phyloP scores from a whole-genome alignment of 2,888 invertebrate genomes.

The Micropterix aruncella region DNA sequence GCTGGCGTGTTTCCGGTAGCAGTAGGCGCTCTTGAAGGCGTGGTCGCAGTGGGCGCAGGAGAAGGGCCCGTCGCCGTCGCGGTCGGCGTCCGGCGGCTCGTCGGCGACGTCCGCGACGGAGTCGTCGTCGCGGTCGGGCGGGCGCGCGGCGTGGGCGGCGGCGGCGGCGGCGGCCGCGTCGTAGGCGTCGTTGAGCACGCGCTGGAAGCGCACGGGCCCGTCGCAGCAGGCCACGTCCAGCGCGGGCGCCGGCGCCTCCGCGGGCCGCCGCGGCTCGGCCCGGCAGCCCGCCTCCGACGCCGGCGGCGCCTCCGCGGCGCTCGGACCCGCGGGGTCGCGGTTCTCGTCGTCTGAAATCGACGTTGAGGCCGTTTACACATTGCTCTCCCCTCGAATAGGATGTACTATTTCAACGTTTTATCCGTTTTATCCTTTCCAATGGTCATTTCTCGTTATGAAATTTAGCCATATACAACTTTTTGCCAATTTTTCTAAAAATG shows the following conservation, averaged over 20 bases:
- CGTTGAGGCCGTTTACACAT: too few species aligned
- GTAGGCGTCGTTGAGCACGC: slow-evolving; percentile 75
- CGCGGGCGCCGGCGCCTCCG: slow-evolving; percentile 33
- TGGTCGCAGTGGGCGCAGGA: slow-evolving; percentile 65
- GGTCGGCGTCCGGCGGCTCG: slow-evolving; percentile 14
- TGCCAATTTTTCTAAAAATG: too few species aligned
- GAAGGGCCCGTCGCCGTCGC: slow-evolving; percentile 24
- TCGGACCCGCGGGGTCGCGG: slow-evolving; percentile 22
- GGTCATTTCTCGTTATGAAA: too few species aligned
- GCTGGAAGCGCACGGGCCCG: slow-evolving; percentile 76
- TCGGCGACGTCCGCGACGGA: slow-evolving; percentile 18
- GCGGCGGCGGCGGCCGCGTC: slow-evolving; percentile 16
- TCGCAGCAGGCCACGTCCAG: slow-evolving; percentile 86
- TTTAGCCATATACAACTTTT: too few species aligned
- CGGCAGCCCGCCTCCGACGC: slow-evolving; percentile 9
- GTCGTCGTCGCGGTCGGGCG: slow-evolving; percentile 15
- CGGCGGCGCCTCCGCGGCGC: slow-evolving; percentile 8
- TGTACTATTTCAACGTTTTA: too few species aligned
- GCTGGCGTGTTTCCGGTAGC: slow-evolving; percentile 69
- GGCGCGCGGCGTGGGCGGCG: slow-evolving; percentile 11
- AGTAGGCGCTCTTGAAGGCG: slow-evolving; percentile 72
- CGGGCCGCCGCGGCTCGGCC: slow-evolving; percentile 1
- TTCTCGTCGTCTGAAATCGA: slow-evolving; percentile 18
- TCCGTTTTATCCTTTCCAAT: too few species aligned
- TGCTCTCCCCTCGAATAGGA: too few species aligned